These are phyloP conservation scores for Scomber scombrus DNA, from an alignment of 2,113 vertebrate genomes.

Conservation along the genomic window DNA sequence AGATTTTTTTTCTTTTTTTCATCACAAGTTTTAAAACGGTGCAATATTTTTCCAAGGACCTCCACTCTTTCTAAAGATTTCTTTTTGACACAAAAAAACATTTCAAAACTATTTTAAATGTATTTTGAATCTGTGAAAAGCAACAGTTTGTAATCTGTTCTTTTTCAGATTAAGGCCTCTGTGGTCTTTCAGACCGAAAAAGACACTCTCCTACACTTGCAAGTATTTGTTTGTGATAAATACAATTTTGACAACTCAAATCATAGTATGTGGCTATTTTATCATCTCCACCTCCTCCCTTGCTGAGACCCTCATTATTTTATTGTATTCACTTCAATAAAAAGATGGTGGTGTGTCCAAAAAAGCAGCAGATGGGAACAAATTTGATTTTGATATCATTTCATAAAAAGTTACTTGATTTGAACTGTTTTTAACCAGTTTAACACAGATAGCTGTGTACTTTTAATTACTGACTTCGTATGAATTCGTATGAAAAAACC, in stretches of 20 bases:
- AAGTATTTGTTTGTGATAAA: not conserved
- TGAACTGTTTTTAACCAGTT: too few relatives aligned
- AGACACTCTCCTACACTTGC: not conserved
- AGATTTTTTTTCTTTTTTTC: constrained; percentile 36
- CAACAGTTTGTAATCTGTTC: constrained; percentile 6
- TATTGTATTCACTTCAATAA: not conserved
- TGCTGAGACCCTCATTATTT: not conserved
- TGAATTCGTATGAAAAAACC: not conserved
- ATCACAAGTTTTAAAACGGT: too few relatives aligned
- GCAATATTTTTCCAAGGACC: constrained; percentile 45
- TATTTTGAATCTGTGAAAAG: constrained; percentile 11
- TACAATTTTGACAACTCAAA: not conserved
- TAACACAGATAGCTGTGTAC: too few relatives aligned
- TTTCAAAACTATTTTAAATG: constrained; percentile 8
- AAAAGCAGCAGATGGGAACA: not conserved
- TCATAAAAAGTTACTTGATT: not conserved
- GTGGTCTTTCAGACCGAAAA: constrained; percentile 3
- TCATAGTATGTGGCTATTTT: not conserved
- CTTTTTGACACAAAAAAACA: not conserved
- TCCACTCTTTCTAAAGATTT: constrained; percentile 24
- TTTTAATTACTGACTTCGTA: too few relatives aligned
- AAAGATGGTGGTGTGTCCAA: not conserved
- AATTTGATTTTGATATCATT: not conserved
- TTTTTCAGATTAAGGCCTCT: constrained; percentile 17
- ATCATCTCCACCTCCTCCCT: too few relatives aligned